Percentiles rank a stretch among this genome's conserved stretches.
Evolutionary conservation across 2,113 vertebrate species (phyloP).

Genomic region (Chauna torquata): DNA sequence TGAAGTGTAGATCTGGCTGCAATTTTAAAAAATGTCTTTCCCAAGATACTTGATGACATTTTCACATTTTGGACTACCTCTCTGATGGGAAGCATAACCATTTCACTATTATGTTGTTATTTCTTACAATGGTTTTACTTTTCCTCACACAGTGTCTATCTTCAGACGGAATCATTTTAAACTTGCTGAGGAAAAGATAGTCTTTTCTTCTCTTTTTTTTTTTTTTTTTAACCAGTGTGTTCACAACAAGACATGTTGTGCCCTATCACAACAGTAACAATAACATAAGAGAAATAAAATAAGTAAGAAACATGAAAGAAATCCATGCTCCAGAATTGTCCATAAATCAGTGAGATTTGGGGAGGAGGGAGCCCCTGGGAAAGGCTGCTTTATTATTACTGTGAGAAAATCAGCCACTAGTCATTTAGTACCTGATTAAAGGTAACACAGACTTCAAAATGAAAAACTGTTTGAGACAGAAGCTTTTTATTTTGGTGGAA

Average conservation of each 20-base stretch:
- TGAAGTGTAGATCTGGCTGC: neutral
- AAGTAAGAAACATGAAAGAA: neutral
- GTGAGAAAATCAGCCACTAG: neutral
- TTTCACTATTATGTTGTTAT: slow-evolving; percentile 16
- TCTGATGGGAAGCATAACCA: slow-evolving; percentile 31
- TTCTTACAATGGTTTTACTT: neutral
- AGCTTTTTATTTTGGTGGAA: neutral
- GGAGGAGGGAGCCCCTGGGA: neutral
- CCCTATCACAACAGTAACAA: neutral
- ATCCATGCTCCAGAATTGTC: neutral
- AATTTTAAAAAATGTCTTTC: slow-evolving; percentile 17
- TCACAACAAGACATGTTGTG: neutral
- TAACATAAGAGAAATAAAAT: slow-evolving; percentile 17
- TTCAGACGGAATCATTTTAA: neutral
- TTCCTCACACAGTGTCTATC: neutral
- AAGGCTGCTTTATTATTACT: slow-evolving; percentile 11
- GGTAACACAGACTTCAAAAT: neutral
- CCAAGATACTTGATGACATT: slow-evolving; percentile 1
- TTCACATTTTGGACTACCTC: slow-evolving; percentile 17
- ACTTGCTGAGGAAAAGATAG: neutral
- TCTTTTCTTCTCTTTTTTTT: no score
- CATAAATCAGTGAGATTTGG: neutral
- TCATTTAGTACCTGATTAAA: slow-evolving; percentile 40
- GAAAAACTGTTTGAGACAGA: neutral
- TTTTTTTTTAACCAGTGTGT: neutral